These are phyloP conservation scores for Hippocampus abdominalis DNA, from an alignment of 2,113 vertebrate species.

Conservation along the genomic window DNA sequence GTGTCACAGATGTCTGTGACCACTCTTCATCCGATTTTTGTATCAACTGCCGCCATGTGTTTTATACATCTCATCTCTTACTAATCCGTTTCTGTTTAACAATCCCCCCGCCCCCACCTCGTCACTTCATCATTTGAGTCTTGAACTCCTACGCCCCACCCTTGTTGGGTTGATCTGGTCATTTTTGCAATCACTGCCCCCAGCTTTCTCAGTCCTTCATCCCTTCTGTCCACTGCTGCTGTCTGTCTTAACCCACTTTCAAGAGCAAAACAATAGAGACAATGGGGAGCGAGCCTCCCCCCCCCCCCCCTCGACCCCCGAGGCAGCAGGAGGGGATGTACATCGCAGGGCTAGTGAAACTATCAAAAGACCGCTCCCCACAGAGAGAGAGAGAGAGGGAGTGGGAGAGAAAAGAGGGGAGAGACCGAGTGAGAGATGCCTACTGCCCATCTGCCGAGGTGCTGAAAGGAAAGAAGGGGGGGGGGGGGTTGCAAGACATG, in stretches of 20 bases:
- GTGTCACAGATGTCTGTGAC: not conserved
- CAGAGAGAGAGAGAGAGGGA: constrained; percentile 6
- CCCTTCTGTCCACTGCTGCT: constrained; percentile 40
- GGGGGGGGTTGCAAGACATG: not conserved
- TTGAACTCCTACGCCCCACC: constrained; percentile 39
- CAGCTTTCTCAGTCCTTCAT: constrained; percentile 14
- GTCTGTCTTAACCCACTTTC: constrained; percentile 68
- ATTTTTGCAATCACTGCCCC: constrained; percentile 23
- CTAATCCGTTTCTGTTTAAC: constrained; percentile 24
- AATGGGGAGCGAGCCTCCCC: constrained; percentile 46
- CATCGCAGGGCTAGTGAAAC: constrained; percentile 48
- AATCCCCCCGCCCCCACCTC: constrained; percentile 10
- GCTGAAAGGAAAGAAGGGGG: constrained; percentile 31
- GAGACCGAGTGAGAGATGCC: constrained; percentile 6
- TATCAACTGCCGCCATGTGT: constrained; percentile 5
- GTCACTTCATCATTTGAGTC: constrained; percentile 35
- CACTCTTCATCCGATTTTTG: not conserved
- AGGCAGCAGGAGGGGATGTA: constrained; percentile 51
- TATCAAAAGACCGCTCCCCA: constrained; percentile 62
- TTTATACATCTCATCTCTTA: constrained; percentile 19
- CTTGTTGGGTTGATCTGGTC: constrained; percentile 23
- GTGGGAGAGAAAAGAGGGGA: constrained; percentile 15
- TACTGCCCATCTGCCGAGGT: constrained; percentile 68
- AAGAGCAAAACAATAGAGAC: constrained; percentile 62
- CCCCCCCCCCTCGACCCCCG: no score